These are phyloP conservation scores for Ochlodes sylvanus DNA, from an alignment of 2,888 invertebrate species.

Conservation along the genomic window DNA sequence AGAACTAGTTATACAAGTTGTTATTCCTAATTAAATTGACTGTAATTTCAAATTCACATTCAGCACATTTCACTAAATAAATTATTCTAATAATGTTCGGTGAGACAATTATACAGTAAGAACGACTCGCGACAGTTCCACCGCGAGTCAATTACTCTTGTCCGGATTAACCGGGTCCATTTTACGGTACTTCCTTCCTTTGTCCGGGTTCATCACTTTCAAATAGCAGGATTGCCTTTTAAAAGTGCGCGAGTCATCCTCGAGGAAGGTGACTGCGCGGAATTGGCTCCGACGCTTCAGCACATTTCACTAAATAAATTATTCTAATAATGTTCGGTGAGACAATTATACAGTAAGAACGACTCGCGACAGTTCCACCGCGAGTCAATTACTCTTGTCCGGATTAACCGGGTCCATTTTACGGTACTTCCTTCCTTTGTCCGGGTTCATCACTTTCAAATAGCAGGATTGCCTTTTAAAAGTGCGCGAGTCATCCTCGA, in stretches of 20 bases:
- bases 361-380: constrained; percentile 6
- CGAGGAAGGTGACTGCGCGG: constrained; percentile 24
- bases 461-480: constrained; percentile 14
- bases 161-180: constrained; percentile 22
- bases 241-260: constrained; percentile 24
- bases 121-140: constrained; percentile 3
- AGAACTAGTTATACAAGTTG: too few relatives aligned
- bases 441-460: constrained; percentile 16
- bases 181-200: constrained; percentile 22
- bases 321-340: background rate
- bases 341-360: constrained; percentile 7
- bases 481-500: constrained; percentile 22
- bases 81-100: background rate
- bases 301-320: background rate
- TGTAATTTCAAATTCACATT: background rate
- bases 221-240: constrained; percentile 14
- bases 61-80: background rate
- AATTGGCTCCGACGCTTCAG: too few relatives aligned
- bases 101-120: constrained; percentile 3
- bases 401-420: constrained; percentile 22
- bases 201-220: constrained; percentile 18
- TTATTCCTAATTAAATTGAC: too few relatives aligned
- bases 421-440: constrained; percentile 24
- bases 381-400: constrained; percentile 21
- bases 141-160: constrained; percentile 22